Evolutionary conservation across 2,113 vertebrate species (phyloP).

Genomic region (Panthera tigris): DNA sequence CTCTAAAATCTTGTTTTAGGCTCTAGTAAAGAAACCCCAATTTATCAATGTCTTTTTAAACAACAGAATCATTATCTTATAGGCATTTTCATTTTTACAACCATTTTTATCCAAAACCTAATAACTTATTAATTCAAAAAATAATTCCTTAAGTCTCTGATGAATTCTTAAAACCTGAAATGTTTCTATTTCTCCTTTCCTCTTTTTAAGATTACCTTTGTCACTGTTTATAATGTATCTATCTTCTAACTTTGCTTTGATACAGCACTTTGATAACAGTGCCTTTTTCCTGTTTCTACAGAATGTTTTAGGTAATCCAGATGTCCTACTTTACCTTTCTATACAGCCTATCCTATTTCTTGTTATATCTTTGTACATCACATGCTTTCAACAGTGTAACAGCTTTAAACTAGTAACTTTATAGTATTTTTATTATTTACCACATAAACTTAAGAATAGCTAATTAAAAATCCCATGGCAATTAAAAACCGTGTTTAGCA

Average conservation of each 20-base stretch:
- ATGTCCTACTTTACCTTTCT: not conserved
- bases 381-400: not conserved
- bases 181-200: not conserved
- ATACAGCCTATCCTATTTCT: not conserved
- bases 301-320: not conserved
- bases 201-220: not conserved
- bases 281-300: not conserved
- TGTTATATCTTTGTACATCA: not conserved
- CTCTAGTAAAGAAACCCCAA: not conserved
- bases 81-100: slow-evolving; percentile 14
- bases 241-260: not conserved
- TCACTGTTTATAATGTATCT: not conserved
- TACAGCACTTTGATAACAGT: not conserved
- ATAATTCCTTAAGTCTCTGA: slow-evolving; percentile 1
- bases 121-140: slow-evolving; percentile 16
- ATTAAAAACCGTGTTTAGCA: slow-evolving; percentile 16
- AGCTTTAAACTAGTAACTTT: not conserved
- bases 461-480: not conserved
- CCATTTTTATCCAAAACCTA: slow-evolving; percentile 26
- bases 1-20: not conserved
- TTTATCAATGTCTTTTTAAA: slow-evolving; percentile 9
- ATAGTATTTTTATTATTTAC: not conserved
- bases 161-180: not conserved
- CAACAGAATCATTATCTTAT: not conserved
- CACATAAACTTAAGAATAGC: not conserved